phyloP scores from a whole-genome alignment of 2,113 vertebrate species.

The Rhodinocichla rosea region DNA sequence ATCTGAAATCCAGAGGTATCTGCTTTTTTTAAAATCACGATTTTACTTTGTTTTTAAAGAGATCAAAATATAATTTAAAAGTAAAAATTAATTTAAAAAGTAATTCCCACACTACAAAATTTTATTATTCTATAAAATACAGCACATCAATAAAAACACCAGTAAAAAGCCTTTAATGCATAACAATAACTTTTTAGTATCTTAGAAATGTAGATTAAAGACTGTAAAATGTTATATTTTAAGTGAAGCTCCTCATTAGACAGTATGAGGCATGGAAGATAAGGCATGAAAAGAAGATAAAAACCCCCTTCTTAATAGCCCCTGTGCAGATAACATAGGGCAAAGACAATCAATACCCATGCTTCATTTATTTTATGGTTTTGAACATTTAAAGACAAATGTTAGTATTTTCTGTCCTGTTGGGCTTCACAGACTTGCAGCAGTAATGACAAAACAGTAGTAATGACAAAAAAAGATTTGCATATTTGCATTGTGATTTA shows the following conservation, averaged over 20 bases:
- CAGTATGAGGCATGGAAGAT: constrained; percentile 68
- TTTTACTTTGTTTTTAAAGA: neutral
- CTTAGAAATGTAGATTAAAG: constrained; percentile 67
- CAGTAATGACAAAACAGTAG: constrained; percentile 65
- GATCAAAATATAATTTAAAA: constrained; percentile 28
- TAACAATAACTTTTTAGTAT: constrained; percentile 57
- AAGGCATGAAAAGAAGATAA: constrained; percentile 73
- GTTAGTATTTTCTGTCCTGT: constrained; percentile 63
- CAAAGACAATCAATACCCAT: constrained; percentile 71
- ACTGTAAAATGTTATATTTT: constrained; percentile 65
- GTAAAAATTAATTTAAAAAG: constrained; percentile 63
- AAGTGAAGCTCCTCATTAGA: constrained; percentile 76
- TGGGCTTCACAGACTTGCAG: constrained; percentile 52
- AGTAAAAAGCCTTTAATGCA: constrained; percentile 60
- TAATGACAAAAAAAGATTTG: constrained; percentile 69
- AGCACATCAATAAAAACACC: constrained; percentile 52
- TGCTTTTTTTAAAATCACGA: neutral
- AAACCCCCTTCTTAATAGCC: constrained; percentile 72
- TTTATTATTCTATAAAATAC: constrained; percentile 34
- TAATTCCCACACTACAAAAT: neutral
- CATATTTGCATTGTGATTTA: constrained; percentile 52
- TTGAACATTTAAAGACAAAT: constrained; percentile 67
- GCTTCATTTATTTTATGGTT: constrained; percentile 78
- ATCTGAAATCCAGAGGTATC: neutral
- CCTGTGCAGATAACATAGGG: constrained; percentile 66